phyloP scores from a whole-genome alignment of 2,797 vertebrate species.

The Buceros bicornis region DNA sequence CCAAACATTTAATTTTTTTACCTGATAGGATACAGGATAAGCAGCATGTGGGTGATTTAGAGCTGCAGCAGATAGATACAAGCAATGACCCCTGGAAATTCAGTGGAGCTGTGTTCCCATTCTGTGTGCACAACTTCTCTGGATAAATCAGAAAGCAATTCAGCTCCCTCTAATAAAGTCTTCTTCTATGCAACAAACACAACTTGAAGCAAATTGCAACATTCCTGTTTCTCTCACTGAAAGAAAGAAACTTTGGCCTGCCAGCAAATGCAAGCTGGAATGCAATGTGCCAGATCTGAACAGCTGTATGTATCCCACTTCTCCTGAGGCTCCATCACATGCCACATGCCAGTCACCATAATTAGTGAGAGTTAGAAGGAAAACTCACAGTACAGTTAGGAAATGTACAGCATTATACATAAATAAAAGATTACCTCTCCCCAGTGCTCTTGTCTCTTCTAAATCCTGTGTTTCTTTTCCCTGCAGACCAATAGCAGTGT shows the following conservation, averaged over 20 bases:
- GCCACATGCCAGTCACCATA: slow-evolving; percentile 48
- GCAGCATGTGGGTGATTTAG: background rate
- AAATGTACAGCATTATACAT: slow-evolving; percentile 62
- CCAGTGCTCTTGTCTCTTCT: slow-evolving; percentile 55
- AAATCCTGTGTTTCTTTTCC: slow-evolving; percentile 50
- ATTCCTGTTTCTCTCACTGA: background rate
- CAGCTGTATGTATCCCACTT: slow-evolving; percentile 54
- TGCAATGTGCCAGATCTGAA: background rate
- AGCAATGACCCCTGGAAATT: background rate
- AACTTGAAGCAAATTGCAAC: background rate
- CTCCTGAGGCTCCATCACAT: slow-evolving; percentile 43
- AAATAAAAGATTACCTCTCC: slow-evolving; percentile 72
- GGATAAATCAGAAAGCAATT: background rate
- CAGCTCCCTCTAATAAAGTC: background rate
- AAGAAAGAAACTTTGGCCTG: background rate
- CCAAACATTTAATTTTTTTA: background rate
- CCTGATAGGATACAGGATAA: background rate
- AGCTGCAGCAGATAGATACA: background rate
- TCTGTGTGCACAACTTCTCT: background rate
- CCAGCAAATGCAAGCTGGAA: background rate
- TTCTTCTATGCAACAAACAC: background rate
- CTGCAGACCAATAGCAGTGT: slow-evolving; percentile 44
- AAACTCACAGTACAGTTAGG: slow-evolving; percentile 32
- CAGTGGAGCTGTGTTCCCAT: background rate
- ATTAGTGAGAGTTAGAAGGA: slow-evolving; percentile 50